A percentile compares a stretch with the other conserved stretches of the same genome.
Evolutionary conservation across 2,113 vertebrate species (phyloP).

Genomic region (Zosterops pallidus): DNA sequence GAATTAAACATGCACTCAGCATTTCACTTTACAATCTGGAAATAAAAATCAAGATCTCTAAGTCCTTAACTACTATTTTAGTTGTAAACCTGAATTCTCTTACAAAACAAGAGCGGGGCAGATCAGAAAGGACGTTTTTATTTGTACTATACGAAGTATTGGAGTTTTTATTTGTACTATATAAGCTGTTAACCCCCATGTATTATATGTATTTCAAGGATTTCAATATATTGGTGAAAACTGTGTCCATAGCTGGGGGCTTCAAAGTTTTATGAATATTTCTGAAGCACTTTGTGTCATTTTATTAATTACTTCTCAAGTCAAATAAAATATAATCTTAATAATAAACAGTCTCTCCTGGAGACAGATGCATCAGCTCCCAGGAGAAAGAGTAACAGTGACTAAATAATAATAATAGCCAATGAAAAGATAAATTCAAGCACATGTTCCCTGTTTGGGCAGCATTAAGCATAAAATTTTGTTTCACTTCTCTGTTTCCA

Average conservation of each 20-base stretch:
- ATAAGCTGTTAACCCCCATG: not conserved
- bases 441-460: not conserved
- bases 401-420: not conserved
- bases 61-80: not conserved
- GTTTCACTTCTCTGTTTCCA: fast-evolving
- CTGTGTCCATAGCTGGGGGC: not conserved
- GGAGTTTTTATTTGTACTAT: not conserved
- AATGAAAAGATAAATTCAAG: not conserved
- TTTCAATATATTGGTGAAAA: not conserved
- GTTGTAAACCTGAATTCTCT: not conserved
- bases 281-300: not conserved
- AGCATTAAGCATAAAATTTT: not conserved
- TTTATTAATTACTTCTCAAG: not conserved
- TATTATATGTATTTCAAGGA: not conserved
- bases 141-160: no score
- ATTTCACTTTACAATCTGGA: not conserved
- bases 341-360: not conserved
- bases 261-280: not conserved
- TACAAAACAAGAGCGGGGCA: fast-evolving
- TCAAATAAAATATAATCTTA: not conserved
- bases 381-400: not conserved
- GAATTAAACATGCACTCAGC: not conserved
- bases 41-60: not conserved
- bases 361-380: not conserved
- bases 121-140: no score